Base-by-base conservation (phyloP, 1,140 invertebrate genomes). In the Rhizoglyphus robini region DNA sequence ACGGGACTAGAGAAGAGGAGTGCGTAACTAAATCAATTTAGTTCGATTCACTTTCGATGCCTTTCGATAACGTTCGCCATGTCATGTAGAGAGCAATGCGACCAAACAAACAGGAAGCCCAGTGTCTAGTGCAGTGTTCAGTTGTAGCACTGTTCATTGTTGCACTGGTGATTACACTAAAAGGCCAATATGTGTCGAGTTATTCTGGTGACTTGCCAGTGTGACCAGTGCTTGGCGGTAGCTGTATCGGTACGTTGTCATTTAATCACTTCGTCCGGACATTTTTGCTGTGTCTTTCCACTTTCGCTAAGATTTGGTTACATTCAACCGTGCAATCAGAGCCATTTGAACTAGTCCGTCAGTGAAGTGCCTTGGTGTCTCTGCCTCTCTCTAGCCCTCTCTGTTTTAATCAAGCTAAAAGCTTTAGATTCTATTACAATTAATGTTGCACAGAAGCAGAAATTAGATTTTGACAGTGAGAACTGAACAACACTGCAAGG, bases 391-490 rank as follows among this genome's bases (percentile, higher is more conserved):
- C n/a, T n/a, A n/a, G 8, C 36, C 8, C 18, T 41, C 36, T 41
- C 8, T 32, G 51, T 54, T 54, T 54, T 54, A 54, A 54, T 54
- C 51, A 54, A 54, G 51, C 51, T 54, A 54, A 54, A 54, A 54
- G 51, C 51, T 54, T 54, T 54, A 32, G 51, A 54, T 54, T 54
- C 51, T 54, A 54, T 54, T 54, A 54, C 51, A 54, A 54, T 54
- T 54, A 54, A 20, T 5, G 20, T 23, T 8, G 20, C 51, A 41
- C 8, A 41, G 18, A 41, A 41, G 36, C 18, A 41, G 36, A 41
- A 41, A 41, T 41, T 41, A 41, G 36, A 41, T 41, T 41, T 41
- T 18, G 36, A 11, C 36, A 41, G 18, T 18, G 18, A n/a, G n/a
- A n/a, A 46, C 41, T 46, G 41, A 46, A 15, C 41, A 46, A 46